Base-by-base conservation (phyloP, 2,888 invertebrate genomes). In the Argyresthia goedartella region DNA sequence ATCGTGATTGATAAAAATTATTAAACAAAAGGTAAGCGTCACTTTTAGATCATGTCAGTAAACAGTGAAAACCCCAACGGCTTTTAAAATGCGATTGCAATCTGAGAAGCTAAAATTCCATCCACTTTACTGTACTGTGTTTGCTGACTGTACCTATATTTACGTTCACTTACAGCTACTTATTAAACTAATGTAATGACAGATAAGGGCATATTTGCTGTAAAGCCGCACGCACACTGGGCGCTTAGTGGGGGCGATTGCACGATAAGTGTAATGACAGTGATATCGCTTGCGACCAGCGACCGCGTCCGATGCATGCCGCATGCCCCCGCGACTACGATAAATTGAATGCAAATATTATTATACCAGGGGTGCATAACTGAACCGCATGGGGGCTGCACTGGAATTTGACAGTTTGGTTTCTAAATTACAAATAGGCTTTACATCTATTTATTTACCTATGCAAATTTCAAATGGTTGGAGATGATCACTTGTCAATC, bases 221-320 rank as follows among this genome's bases (percentile, higher is more conserved):
- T 53, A 36, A 57, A 58, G 55, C 46, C 52, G 52, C 50, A 50
- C 52, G 52, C 57, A 49, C 52, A 55, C 52, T 25, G 25, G 25
- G 25, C 25, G 25, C 25, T 47, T 52, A 56, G 53, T 55, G 55
- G 49, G 56, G 53, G 54, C 53, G 63, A 67, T 65, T 53, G 34
- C 33, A 55, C 56, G 70, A 72, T 73, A 70, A 56, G 43, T 25
- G 60, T 66, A 66, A 69, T 69, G 63, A 61, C 57, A 57, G 58
- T 60, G 63, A 55, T 73, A 73, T 72, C 73, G 60, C 15, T n/a
- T 52, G 46, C 58, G 54, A 54, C 36, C 71, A 71, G 66, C 56
- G 47, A 59, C 57, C 57, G 56, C 56, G 52, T 54, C 35, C 10
- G 45, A 45, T 16, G 39, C 34, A 43, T 1, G 33, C 39, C 13